Percentiles rank a stretch among this genome's conserved stretches.
These are phyloP conservation scores for Trachymyrmex septentrionalis DNA, from an alignment of 1,140 invertebrate genomes.

Conservation along the genomic window DNA sequence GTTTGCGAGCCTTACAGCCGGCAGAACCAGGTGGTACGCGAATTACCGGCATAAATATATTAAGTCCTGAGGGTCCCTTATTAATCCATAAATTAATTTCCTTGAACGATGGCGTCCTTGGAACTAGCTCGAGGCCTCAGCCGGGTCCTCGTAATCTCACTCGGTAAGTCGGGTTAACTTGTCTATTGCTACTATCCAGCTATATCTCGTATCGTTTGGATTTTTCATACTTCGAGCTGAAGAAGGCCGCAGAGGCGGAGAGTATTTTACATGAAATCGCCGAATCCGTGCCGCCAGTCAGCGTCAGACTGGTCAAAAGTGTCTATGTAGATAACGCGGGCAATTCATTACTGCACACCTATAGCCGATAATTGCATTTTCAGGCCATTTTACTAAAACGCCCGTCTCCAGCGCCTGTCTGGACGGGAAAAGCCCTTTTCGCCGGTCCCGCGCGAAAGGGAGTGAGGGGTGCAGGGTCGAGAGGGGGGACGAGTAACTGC, in stretches of 20 bases:
- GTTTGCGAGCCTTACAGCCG: conserved; percentile 41
- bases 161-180: conserved; percentile 42
- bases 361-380: conserved; percentile 86
- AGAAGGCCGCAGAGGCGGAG: background rate
- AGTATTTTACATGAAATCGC: background rate
- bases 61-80: conserved; percentile 68
- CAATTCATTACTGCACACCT: conserved; percentile 85
- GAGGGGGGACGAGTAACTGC: conserved; percentile 83
- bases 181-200: background rate
- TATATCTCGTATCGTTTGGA: background rate
- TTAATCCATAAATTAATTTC: conserved; percentile 77
- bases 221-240: background rate
- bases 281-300: conserved; percentile 10
- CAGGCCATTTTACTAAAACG: conserved; percentile 86
- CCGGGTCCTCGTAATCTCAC: conserved; percentile 33
- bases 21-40: conserved; percentile 69
- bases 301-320: conserved; percentile 6
- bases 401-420: conserved; percentile 77
- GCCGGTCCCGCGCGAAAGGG: conserved; percentile 72
- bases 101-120: conserved; percentile 67
- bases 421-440: conserved; percentile 78
- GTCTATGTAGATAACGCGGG: conserved; percentile 79
- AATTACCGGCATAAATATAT: conserved; percentile 72
- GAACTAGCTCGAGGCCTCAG: conserved; percentile 49
- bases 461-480: conserved; percentile 64